Evolutionary conservation across 2,113 vertebrate genomes (phyloP), one percentile per base, ranked within the genome.

Genomic region (Heloderma charlesbogerti): DNA sequence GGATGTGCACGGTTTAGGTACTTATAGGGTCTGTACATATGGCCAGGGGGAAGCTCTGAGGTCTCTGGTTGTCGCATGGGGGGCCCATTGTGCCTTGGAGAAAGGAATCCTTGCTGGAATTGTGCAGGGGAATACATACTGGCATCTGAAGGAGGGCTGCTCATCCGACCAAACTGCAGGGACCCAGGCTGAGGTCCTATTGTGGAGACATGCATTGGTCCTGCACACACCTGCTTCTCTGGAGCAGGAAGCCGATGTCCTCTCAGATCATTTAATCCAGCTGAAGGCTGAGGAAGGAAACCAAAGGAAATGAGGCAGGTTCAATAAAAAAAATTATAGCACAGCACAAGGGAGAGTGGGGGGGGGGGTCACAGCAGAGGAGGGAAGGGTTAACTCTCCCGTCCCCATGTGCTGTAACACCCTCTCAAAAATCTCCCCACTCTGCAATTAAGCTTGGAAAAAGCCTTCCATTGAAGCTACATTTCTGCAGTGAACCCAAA

Each of bases 1-100:
- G 97, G 95, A 0, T 98, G 96, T 0, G 96, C 92, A 0, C 97
- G 97, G 91, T 97, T 98, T 91, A 98, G 96, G 89, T 98, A 98
- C 86, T 98, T 98, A 94, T 98, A 97, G 16, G 97, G 96, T 6
- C 96, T 96, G 93, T 98, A 99, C 87, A 98, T 95, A 93, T 98
- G 94, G 29, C 94, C 91, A 0, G 96, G 95, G 34, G 98, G 96
- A 0, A 97, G 89, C 80, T 98, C 97, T 0, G 98, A 90, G 89
- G 93, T 95, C 78, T 97, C 97, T 0, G 94, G 91, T 0, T 95
- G 92, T 91, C 95, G 95, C 78, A 84, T 22, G 0, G 95, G 92
- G 45, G 95, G 91, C 13, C 97, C 97, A 0, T 97, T 96, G 6
- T 98, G 98, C 54, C 98, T 95, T 0, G 98, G 93, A 7, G 98